Evolutionary conservation across 1,140 invertebrate genomes (phyloP).

Genomic region (Araneus ventricosus): DNA sequence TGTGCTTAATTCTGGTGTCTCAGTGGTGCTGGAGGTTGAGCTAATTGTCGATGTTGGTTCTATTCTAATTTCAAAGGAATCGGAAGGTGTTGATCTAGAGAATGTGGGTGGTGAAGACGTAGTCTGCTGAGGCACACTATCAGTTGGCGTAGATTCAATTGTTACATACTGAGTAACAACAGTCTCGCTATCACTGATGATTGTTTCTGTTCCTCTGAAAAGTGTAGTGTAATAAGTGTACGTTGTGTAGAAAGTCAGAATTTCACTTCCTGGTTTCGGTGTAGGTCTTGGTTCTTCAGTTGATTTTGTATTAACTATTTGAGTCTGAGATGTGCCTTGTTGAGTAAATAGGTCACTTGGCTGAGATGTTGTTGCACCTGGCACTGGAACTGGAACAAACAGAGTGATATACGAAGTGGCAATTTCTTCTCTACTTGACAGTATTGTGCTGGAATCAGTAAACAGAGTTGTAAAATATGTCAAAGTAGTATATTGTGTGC

Average conservation of each 20-base stretch:
- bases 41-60: constrained; percentile 28
- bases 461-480: constrained; percentile 78
- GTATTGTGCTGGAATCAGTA: constrained; percentile 73
- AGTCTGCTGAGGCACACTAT: constrained; percentile 16
- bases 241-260: constrained; percentile 76
- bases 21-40: neutral
- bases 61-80: constrained; percentile 42
- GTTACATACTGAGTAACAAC: constrained; percentile 77
- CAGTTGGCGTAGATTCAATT: constrained; percentile 63
- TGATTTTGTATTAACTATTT: constrained; percentile 9
- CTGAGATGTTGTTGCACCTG: constrained; percentile 29
- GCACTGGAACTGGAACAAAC: constrained; percentile 73
- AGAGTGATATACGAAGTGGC: constrained; percentile 77
- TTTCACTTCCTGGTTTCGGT: constrained; percentile 59
- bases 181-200: constrained; percentile 74
- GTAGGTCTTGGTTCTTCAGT: neutral
- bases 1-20: neutral
- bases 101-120: constrained; percentile 42
- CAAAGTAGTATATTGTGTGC: constrained; percentile 77
- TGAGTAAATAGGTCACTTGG: neutral
- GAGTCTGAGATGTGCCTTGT: neutral
- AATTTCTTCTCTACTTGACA: constrained; percentile 76
- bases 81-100: neutral
- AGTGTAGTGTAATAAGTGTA: constrained; percentile 77
- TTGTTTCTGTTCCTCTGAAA: constrained; percentile 75